Percentiles rank a stretch among this genome's conserved stretches.
phyloP scores from a whole-genome alignment of 2,797 vertebrate species.

The Ceyx erithaca region DNA sequence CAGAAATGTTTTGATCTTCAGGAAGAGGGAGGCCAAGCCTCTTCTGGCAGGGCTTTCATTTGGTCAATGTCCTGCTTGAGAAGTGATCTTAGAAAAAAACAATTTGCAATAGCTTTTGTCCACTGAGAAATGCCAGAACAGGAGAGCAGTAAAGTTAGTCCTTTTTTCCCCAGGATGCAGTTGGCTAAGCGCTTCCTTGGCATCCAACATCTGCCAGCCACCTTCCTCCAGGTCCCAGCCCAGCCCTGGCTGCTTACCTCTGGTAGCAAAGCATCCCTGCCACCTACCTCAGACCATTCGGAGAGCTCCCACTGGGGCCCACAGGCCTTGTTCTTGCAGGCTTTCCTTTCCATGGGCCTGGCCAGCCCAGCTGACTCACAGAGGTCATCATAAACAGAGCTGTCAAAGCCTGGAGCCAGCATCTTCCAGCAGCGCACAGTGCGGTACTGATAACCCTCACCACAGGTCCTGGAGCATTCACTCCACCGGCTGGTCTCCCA shows the following conservation, averaged over 20 bases:
- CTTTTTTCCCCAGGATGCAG: background rate
- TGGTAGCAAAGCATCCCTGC: background rate
- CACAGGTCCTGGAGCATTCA: constrained; percentile 87
- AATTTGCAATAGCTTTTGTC: background rate
- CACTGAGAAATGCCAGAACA: background rate
- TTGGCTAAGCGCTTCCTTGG: background rate
- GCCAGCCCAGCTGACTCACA: constrained; percentile 85
- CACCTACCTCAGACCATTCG: constrained; percentile 86
- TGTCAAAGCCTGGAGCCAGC: constrained; percentile 90
- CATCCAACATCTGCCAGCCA: background rate
- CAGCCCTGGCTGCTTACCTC: background rate
- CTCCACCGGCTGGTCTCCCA: constrained; percentile 93
- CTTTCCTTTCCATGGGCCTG: constrained; percentile 87
- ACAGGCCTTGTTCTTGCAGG: constrained; percentile 87
- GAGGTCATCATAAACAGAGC: constrained; percentile 88
- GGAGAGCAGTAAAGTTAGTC: background rate
- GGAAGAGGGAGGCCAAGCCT: background rate
- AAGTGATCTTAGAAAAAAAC: background rate
- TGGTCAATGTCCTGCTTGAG: background rate
- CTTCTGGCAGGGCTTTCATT: background rate
- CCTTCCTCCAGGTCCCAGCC: background rate
- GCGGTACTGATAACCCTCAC: constrained; percentile 87
- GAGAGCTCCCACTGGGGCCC: constrained; percentile 91
- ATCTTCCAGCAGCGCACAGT: constrained; percentile 93
- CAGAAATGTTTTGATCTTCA: background rate